Evolutionary conservation across 1,140 invertebrate species (phyloP).

Genomic region (Dendroctonus ponderosae): DNA sequence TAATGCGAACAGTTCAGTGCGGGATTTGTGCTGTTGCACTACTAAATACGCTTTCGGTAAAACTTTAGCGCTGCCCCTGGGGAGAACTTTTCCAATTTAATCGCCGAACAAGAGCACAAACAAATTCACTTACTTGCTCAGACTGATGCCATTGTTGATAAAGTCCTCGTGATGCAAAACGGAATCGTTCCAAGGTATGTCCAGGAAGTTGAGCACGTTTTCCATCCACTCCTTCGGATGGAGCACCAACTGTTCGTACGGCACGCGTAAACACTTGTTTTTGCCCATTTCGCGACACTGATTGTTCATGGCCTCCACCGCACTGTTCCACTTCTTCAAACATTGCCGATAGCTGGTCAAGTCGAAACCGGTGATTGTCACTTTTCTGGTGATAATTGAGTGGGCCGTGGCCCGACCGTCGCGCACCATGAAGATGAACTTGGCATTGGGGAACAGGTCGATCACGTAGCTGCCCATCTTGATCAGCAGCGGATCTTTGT

Average conservation of each 20-base stretch:
- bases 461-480: conserved; percentile 89
- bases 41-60: no score
- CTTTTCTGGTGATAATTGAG: conserved; percentile 89
- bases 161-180: conserved; percentile 97
- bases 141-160: conserved; percentile 91
- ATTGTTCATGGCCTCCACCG: conserved; percentile 90
- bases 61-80: no score
- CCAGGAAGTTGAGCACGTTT: conserved; percentile 86
- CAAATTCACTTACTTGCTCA: conserved; percentile 76
- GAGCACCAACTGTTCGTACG: conserved; percentile 96
- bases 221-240: conserved; percentile 89
- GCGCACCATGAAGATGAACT: conserved; percentile 95
- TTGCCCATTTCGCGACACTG: conserved; percentile 89
- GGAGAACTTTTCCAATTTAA: no score
- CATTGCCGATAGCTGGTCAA: conserved; percentile 90
- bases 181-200: conserved; percentile 92
- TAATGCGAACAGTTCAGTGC: no score
- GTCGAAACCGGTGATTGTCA: conserved; percentile 98
- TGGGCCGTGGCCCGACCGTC: conserved; percentile 97
- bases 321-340: conserved; percentile 93
- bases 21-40: no score
- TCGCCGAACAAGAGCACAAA: no score
- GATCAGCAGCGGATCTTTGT: conserved; percentile 97
- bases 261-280: conserved; percentile 76
- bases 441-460: conserved; percentile 80